phyloP scores from a whole-genome alignment of 2,888 invertebrate genomes.

The Clusia tigrina region DNA sequence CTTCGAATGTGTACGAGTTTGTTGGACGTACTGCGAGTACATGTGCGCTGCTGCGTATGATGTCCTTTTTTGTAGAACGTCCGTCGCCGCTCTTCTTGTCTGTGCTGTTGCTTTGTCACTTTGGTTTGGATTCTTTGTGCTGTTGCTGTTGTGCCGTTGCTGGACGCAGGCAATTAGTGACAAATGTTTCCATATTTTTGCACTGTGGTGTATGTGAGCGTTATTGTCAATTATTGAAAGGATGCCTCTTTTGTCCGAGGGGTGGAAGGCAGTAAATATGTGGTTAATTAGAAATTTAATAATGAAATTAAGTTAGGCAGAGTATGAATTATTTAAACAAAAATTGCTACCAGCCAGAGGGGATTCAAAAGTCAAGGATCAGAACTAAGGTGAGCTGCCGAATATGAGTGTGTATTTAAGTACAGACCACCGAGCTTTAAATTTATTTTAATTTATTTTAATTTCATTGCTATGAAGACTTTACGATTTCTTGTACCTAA shows the following conservation, averaged over 20 bases:
- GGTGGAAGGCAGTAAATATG: not conserved
- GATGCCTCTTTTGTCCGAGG: not conserved
- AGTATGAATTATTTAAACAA: too few relatives aligned
- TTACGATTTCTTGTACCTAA: too few relatives aligned
- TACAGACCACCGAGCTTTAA: too few relatives aligned
- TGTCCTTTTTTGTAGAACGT: constrained; percentile 2
- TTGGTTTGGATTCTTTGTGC: not conserved
- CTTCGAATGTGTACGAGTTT: too few relatives aligned
- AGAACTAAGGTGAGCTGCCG: too few relatives aligned
- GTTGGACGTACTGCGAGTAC: too few relatives aligned
- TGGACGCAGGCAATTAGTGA: constrained; percentile 57
- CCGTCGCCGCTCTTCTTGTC: not conserved
- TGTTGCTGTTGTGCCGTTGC: not conserved
- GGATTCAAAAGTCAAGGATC: too few relatives aligned
- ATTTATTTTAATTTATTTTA: too few relatives aligned
- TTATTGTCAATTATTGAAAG: not conserved
- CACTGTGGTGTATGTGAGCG: constrained; percentile 19
- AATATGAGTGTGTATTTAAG: too few relatives aligned
- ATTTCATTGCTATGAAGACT: too few relatives aligned
- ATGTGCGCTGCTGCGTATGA: not conserved
- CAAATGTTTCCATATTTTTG: constrained; percentile 62
- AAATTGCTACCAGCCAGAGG: too few relatives aligned
- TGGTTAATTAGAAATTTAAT: constrained; percentile 4
- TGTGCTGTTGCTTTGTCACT: constrained; percentile 6
- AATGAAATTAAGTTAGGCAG: too few relatives aligned